Conservation (phyloP, 2,797 vertebrate species). For the Rhincodon typus region DNA sequence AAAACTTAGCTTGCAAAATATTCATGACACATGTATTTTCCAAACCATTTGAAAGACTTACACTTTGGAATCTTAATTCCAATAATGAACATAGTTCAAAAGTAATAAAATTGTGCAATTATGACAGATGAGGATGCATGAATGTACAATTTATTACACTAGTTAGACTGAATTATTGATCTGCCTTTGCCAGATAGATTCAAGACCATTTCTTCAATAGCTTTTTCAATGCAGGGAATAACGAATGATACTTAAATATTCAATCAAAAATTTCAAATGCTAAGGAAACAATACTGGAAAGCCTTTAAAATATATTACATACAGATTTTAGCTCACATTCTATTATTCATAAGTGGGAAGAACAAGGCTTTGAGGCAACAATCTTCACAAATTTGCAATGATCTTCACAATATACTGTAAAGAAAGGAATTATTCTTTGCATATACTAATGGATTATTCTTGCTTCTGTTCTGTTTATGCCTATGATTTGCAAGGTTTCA, state of each 20-base stretch:
- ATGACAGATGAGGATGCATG: neutral
- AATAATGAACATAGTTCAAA: neutral
- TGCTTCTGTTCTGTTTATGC: neutral
- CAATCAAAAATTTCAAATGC: neutral
- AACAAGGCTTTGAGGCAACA: neutral
- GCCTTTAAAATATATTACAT: neutral
- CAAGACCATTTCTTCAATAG: neutral
- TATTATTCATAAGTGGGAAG: neutral
- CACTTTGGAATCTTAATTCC: neutral
- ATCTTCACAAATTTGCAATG: neutral
- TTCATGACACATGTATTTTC: neutral
- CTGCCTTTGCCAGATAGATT: neutral
- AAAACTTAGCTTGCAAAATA: neutral
- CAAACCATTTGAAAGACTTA: neutral
- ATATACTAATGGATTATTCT: neutral
- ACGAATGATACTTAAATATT: neutral
- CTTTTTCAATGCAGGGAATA: neutral
- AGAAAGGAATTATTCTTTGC: neutral
- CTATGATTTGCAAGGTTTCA: neutral
- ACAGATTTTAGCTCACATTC: neutral
- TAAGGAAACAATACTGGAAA: neutral
- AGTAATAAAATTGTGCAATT: neutral
- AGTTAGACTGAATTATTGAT: neutral
- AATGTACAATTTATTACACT: neutral
- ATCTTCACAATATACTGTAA: neutral